Conservation (phyloP, 1,140 invertebrate species). For the Dendrolimus punctatus region DNA sequence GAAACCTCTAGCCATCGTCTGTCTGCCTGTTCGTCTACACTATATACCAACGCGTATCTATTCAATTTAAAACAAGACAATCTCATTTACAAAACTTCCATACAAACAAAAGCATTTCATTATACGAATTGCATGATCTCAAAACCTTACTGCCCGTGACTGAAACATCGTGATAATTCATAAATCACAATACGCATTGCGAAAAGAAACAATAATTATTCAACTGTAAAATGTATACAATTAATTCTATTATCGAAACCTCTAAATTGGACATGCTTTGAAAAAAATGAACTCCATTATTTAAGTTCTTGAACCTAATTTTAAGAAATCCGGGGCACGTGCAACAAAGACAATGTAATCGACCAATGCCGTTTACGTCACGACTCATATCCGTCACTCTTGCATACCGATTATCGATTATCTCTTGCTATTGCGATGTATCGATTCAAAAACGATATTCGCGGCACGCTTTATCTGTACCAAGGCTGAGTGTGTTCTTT, state of each 20-base stretch:
- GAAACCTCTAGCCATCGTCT: too few relatives aligned
- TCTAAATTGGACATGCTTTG: conserved; percentile 14
- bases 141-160: too few relatives aligned
- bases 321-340: conserved; percentile 46
- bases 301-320: conserved; percentile 44
- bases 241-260: conserved; percentile 2
- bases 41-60: too few relatives aligned
- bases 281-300: conserved; percentile 13
- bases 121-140: too few relatives aligned
- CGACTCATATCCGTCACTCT: conserved; percentile 41
- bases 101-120: too few relatives aligned
- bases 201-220: not conserved
- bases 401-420: conserved; percentile 37
- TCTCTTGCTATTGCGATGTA: conserved; percentile 32
- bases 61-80: too few relatives aligned
- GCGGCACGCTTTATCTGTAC: conserved; percentile 15
- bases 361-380: conserved; percentile 48
- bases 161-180: conserved; percentile 3
- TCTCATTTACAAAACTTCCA: too few relatives aligned
- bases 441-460: conserved; percentile 25
- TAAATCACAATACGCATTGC: conserved; percentile 4
- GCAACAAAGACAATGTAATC: conserved; percentile 39
- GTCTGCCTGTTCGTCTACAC: too few relatives aligned
- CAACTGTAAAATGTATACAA: too few relatives aligned
- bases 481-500: conserved; percentile 29